These are phyloP conservation scores for Acrossocheilus wenchowensis DNA, from an alignment of 2,797 vertebrate genomes.

Conservation along the genomic window DNA sequence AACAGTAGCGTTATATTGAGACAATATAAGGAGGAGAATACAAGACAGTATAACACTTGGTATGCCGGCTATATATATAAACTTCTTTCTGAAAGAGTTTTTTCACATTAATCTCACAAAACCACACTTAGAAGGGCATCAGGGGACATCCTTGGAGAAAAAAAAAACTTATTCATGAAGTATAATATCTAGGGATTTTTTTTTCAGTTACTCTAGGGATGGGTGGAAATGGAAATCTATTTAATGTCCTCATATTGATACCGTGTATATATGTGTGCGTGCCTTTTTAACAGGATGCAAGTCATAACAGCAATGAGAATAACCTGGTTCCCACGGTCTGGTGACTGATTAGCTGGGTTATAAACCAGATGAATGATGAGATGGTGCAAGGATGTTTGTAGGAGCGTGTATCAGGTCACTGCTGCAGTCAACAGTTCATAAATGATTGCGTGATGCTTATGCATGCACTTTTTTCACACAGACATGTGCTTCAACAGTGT, in stretches of 20 bases:
- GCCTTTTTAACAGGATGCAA: slow-evolving; percentile 22
- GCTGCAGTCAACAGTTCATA: slow-evolving; percentile 42
- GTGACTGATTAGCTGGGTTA: slow-evolving; percentile 59
- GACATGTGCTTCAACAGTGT: background rate
- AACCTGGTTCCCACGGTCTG: slow-evolving; percentile 58
- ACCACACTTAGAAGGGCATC: background rate
- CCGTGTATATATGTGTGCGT: slow-evolving; percentile 30
- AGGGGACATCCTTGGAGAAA: background rate
- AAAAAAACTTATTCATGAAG: background rate
- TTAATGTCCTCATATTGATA: background rate
- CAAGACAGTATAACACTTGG: background rate
- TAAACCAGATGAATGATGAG: slow-evolving; percentile 57
- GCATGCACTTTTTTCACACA: slow-evolving; percentile 14
- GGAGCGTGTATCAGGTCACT: slow-evolving; percentile 34
- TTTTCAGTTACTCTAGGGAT: background rate
- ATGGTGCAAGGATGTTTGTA: slow-evolving; percentile 37
- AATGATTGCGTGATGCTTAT: slow-evolving; percentile 42
- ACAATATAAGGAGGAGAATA: background rate
- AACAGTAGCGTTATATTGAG: background rate
- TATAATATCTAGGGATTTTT: background rate
- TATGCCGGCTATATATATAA: background rate
- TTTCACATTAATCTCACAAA: background rate
- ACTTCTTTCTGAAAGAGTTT: no score
- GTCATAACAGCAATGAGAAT: slow-evolving; percentile 42
- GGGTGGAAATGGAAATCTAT: background rate